Evolutionary conservation across 1,140 invertebrate genomes (phyloP).

Genomic region (Drosophila suzukii): DNA sequence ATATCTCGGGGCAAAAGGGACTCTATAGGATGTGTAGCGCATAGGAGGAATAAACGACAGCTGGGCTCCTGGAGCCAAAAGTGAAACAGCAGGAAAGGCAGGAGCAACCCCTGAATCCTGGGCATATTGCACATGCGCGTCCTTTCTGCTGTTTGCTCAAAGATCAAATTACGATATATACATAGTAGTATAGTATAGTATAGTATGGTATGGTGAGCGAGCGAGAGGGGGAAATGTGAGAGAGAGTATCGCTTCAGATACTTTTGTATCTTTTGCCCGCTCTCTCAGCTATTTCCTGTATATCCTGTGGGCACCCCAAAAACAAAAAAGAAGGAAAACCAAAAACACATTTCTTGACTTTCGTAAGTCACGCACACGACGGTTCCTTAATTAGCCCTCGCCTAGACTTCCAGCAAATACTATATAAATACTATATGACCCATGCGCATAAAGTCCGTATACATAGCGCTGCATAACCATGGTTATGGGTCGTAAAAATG

Average conservation of each 20-base stretch:
- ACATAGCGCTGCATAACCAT: background rate
- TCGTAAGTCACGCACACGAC: conserved; percentile 62
- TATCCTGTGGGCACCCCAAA: conserved; percentile 57
- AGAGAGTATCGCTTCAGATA: conserved; percentile 27
- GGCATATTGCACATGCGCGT: conserved; percentile 78
- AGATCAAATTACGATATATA: conserved; percentile 72
- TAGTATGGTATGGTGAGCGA: background rate
- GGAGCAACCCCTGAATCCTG: conserved; percentile 63
- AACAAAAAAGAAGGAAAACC: conserved; percentile 10
- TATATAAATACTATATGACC: conserved; percentile 3
- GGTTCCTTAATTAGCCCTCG: conserved; percentile 53
- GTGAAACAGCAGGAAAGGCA: conserved; percentile 28
- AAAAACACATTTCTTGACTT: conserved; percentile 53
- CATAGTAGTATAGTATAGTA: background rate
- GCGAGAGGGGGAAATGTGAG: background rate
- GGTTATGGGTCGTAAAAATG: conserved; percentile 44
- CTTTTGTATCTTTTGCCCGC: conserved; percentile 36
- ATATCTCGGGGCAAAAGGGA: conserved; percentile 12
- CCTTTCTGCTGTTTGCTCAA: conserved; percentile 66
- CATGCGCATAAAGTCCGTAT: too few species aligned
- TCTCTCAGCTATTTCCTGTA: conserved; percentile 41
- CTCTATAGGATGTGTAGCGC: background rate
- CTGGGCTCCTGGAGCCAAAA: conserved; percentile 40
- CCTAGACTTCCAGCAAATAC: conserved; percentile 20
- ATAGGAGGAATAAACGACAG: conserved; percentile 59